Evolutionary conservation across 2,888 invertebrate species (phyloP).

Genomic region (Agonopterix heracliana): DNA sequence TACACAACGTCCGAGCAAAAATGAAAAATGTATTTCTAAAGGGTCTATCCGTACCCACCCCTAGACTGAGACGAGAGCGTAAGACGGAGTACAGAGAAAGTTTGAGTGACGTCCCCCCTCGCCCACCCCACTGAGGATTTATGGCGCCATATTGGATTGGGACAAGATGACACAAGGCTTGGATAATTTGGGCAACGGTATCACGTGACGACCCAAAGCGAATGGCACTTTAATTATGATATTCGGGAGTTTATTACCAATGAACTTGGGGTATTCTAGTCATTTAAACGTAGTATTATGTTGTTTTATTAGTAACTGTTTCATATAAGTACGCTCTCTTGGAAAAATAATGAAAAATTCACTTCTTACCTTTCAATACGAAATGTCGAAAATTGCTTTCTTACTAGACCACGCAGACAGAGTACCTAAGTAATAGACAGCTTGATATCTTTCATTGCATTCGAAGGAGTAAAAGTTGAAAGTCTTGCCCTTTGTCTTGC

Average conservation of each 20-base stretch:
- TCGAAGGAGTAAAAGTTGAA: neutral
- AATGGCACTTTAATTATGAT: conserved; percentile 75
- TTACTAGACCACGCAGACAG: neutral
- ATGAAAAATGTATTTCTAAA: conserved; percentile 10
- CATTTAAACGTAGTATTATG: conserved; percentile 5
- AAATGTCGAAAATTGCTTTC: neutral
- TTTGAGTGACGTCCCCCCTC: conserved; percentile 75
- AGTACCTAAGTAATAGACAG: neutral
- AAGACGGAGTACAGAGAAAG: conserved; percentile 75
- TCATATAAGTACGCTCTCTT: too few relatives aligned
- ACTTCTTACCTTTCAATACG: too few relatives aligned
- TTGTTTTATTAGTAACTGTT: neutral
- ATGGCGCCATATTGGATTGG: conserved; percentile 77
- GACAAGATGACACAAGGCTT: conserved; percentile 76
- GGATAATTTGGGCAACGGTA: conserved; percentile 76
- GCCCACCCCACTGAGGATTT: conserved; percentile 65
- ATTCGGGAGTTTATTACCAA: conserved; percentile 46
- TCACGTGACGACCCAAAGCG: conserved; percentile 67
- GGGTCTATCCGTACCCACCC: conserved; percentile 61
- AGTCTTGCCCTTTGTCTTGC: too few relatives aligned
- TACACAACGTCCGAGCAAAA: neutral
- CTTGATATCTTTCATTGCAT: neutral
- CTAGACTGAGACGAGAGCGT: conserved; percentile 55
- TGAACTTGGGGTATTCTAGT: conserved; percentile 16
- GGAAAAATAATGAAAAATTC: too few relatives aligned